Evolutionary conservation across 2,888 invertebrate genomes (phyloP), one percentile per base, ranked within the genome.

Genomic region (Ichneumon xanthorius): DNA sequence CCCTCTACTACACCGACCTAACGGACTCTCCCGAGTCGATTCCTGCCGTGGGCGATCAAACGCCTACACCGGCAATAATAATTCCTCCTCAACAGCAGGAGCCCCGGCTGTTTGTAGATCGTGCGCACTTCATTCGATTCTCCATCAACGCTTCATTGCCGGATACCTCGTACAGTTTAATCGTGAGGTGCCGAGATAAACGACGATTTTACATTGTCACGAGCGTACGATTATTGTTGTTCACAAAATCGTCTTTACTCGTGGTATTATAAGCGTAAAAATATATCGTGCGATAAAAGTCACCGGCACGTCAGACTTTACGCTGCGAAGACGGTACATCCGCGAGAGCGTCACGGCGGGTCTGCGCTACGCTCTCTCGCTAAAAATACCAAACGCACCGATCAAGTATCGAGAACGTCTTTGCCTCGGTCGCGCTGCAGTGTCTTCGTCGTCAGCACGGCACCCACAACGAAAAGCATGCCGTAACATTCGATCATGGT

Each of bases 361-460:
- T 33, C 19, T 58, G n/a, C 33, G 4, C 53, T 40, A 22, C 63
- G 67, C 77, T 63, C 77, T 63, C 86, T 85, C 82, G 90, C 91
- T 92, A 92, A 92, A 92, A 91, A 92, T 92, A 92, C 83, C 89
- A 84, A 89, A 89, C 85, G 85, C 88, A 88, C 88, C 87, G 89
- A 91, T 91, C 91, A 88, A 91, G 90, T 91, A 92, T 91, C 91
- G 91, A 88, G 90, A 90, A 82, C 89, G 86, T 85, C 85, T 88
- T 86, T 88, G 71, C 82, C 79, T 68, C 82, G 80, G 63, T 82
- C 80, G 84, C 76, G 61, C 30, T 53, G 72, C 45, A 22, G 68
- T 78, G 72, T 79, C 81, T 80, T 83, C 80, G 73, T 80, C 82
- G 71, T 81, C 77, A 76, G 71, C 85, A 82, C 82, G 82, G 82